These are phyloP conservation scores for Steinernema scapterisci DNA, from an alignment of 2,888 invertebrate genomes.

Conservation along the genomic window DNA sequence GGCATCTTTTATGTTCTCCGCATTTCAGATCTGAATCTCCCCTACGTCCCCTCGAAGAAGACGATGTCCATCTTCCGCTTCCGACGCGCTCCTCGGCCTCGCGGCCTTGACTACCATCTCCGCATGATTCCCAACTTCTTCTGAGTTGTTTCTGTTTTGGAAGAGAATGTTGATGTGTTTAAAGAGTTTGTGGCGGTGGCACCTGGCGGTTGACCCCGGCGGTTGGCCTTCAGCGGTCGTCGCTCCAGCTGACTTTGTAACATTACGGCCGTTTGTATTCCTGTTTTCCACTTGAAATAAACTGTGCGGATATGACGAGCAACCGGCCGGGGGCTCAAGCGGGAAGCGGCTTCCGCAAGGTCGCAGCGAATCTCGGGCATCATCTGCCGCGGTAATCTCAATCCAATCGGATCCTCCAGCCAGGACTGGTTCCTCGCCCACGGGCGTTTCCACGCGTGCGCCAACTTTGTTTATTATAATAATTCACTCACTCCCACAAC, in stretches of 20 bases:
- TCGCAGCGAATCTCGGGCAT: neutral
- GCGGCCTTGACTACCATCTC: neutral
- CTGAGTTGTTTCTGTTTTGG: neutral
- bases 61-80: neutral
- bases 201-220: neutral
- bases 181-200: neutral
- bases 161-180: neutral
- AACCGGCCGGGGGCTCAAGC: neutral
- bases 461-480: constrained; percentile 31
- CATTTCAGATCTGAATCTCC: constrained; percentile 6
- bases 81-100: neutral
- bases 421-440: neutral
- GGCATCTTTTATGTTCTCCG: no score
- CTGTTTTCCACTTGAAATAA: neutral
- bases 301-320: constrained; percentile 1
- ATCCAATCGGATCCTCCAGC: neutral
- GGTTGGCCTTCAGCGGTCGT: neutral
- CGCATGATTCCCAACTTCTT: constrained; percentile 2
- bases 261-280: neutral
- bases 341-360: neutral
- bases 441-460: neutral
- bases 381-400: neutral
- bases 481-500: constrained; percentile 9
- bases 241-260: neutral
- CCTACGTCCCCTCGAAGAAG: constrained; percentile 11